Evolutionary conservation across 2,888 invertebrate species (phyloP).

Genomic region (Acanthopleura granulata): DNA sequence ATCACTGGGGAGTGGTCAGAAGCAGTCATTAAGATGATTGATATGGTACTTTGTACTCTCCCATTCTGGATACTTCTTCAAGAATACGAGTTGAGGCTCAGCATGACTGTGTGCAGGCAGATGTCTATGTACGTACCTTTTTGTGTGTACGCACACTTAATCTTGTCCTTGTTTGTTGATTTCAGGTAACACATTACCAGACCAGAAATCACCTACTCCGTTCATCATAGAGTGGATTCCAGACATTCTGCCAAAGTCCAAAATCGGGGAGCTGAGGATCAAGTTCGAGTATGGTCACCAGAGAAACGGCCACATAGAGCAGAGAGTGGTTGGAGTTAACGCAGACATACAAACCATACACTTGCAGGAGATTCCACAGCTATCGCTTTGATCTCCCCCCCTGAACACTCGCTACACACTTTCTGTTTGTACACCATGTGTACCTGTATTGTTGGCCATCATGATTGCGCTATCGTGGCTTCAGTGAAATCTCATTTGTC

Average conservation of each 20-base stretch:
- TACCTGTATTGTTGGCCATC: no score
- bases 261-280: conserved; percentile 81
- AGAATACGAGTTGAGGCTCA: no score
- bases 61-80: no score
- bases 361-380: not conserved
- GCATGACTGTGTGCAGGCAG: no score
- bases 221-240: conserved; percentile 85
- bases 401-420: not conserved
- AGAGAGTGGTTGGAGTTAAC: conserved; percentile 35
- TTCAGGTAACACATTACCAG: conserved; percentile 72
- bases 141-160: no score
- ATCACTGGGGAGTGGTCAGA: no score
- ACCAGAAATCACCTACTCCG: conserved; percentile 76
- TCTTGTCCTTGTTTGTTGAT: conserved; percentile 5
- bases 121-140: no score
- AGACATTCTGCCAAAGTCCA: conserved; percentile 78
- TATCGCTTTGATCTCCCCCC: not conserved
- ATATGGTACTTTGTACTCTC: no score
- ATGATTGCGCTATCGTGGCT: no score
- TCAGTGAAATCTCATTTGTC: no score
- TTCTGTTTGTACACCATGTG: no score
- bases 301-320: conserved; percentile 72
- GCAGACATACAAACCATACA: conserved; percentile 30
- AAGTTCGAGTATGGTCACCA: conserved; percentile 80
- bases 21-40: no score